Base-by-base conservation (phyloP, 2,888 invertebrate species). In the Hyppa rectilinea region DNA sequence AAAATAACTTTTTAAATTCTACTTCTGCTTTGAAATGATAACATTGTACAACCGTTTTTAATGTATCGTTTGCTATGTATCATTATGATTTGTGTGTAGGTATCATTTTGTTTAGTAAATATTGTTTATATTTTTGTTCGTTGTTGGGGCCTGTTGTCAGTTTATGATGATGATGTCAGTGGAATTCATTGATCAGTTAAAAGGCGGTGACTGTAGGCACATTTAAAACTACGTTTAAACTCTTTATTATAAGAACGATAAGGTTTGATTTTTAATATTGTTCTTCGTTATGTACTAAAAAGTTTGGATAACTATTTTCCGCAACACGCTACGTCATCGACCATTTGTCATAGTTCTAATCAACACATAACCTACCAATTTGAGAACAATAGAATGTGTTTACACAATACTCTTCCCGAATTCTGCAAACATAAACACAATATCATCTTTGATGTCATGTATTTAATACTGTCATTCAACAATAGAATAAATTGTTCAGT, bases 401-500 rank as follows among this genome's bases (percentile, higher is more conserved):
- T 26, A 29, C 6, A 36, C 14, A 26, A n/a, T n/a, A 31, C 23
- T 4, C 10, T 50, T 29, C n/a, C 36, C 2, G 4, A 56, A n/a
- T 36, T 36, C 36, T 9, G 26, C 20, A n/a, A 26, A 43, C 14
- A 34, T 10, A 43, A 64, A 64, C 26, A 64, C 17, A 60, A 49
- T n/a, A 20, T 5, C 17, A 60, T 34, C 36, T 52, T 26, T 80
- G 53, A 40, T 45, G 12, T 55, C 26, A 70, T 63, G 34, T 4
- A 40, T 66, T 45, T 1, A 56, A 14, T 34, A 40, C 9, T 49
- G 17, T 59, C 17, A 66, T n/a, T 59, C 23, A 29, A 60, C 47
- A 78, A 63, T 50, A 43, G 29, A 31, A 60, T 62, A 12, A 29
- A 74, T 71, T 72, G 36, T 75, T 63, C 52, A 47, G 45, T 79